Conservation (phyloP, 2,797 vertebrate genomes). For the Odontamblyopus lacepedii region DNA sequence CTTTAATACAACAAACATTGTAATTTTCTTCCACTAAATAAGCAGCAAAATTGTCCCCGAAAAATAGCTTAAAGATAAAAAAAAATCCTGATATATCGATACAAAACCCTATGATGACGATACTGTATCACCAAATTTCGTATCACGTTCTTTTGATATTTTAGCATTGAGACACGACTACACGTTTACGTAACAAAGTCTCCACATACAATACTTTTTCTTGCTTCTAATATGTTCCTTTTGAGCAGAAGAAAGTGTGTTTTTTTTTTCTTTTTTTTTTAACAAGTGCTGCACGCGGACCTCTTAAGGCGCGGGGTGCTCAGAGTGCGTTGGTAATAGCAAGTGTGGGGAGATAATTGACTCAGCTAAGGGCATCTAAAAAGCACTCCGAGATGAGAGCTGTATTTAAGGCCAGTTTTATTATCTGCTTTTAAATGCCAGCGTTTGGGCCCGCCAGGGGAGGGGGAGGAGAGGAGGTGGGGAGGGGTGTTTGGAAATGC, state of each 20-base stretch:
- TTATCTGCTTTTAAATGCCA: slow-evolving; percentile 78
- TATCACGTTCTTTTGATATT: too few relatives aligned
- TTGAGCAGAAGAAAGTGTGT: slow-evolving; percentile 65
- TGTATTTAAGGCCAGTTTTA: slow-evolving; percentile 75
- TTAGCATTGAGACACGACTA: too few relatives aligned
- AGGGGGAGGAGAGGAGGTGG: neutral
- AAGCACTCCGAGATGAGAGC: slow-evolving; percentile 76
- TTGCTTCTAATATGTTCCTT: slow-evolving; percentile 46
- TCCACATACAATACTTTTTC: slow-evolving; percentile 33
- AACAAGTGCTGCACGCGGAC: slow-evolving; percentile 52
- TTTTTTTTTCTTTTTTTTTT: slow-evolving; percentile 52
- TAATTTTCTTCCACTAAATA: too few relatives aligned
- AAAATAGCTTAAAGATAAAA: too few relatives aligned
- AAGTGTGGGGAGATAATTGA: slow-evolving; percentile 76
- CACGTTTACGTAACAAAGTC: slow-evolving; percentile 46
- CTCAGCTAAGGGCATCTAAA: slow-evolving; percentile 73
- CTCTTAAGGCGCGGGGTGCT: slow-evolving; percentile 62
- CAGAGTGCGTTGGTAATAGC: slow-evolving; percentile 67
- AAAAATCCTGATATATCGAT: too few relatives aligned
- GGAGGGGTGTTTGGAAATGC: slow-evolving; percentile 72
- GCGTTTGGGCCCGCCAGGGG: slow-evolving; percentile 33
- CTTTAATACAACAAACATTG: too few relatives aligned
- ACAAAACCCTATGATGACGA: too few relatives aligned
- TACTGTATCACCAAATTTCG: too few relatives aligned
- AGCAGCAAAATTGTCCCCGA: too few relatives aligned